Conservation (phyloP, 2,113 vertebrate genomes). For the Salvelinus fontinalis region DNA sequence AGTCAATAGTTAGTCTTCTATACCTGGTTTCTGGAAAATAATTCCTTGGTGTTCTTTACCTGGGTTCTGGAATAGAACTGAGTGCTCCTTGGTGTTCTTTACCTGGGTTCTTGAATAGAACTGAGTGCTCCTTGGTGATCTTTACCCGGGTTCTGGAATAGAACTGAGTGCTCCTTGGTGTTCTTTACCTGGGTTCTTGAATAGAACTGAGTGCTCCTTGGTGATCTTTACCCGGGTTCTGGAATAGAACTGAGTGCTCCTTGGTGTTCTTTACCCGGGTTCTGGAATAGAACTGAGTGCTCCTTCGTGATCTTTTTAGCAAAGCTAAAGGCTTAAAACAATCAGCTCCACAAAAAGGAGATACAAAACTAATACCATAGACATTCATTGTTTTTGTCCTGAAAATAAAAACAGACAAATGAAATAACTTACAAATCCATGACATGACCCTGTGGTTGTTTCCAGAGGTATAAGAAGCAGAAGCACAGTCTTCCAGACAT, state of each 20-base stretch:
- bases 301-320: slow-evolving; percentile 60
- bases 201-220: slow-evolving; percentile 6
- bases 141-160: slow-evolving; percentile 11
- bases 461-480: slow-evolving; percentile 34
- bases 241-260: slow-evolving; percentile 35
- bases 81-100: slow-evolving; percentile 7
- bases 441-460: slow-evolving; percentile 31
- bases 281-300: slow-evolving; percentile 5
- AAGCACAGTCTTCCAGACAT: slow-evolving; percentile 29
- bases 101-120: slow-evolving; percentile 7
- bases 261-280: slow-evolving; percentile 9
- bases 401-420: slow-evolving; percentile 44
- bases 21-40: background rate
- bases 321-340: slow-evolving; percentile 56
- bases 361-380: slow-evolving; percentile 67
- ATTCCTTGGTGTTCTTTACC: slow-evolving; percentile 56
- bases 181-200: too few species aligned
- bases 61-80: too few species aligned
- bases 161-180: slow-evolving; percentile 28
- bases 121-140: slow-evolving; percentile 44
- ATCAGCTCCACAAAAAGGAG: slow-evolving; percentile 30
- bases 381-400: slow-evolving; percentile 66
- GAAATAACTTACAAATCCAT: slow-evolving; percentile 45
- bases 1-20: slow-evolving; percentile 46
- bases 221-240: background rate